Evolutionary conservation across 2,888 invertebrate genomes (phyloP), one percentile per base, ranked within the genome.

Genomic region (Meghimatium bilineatum): DNA sequence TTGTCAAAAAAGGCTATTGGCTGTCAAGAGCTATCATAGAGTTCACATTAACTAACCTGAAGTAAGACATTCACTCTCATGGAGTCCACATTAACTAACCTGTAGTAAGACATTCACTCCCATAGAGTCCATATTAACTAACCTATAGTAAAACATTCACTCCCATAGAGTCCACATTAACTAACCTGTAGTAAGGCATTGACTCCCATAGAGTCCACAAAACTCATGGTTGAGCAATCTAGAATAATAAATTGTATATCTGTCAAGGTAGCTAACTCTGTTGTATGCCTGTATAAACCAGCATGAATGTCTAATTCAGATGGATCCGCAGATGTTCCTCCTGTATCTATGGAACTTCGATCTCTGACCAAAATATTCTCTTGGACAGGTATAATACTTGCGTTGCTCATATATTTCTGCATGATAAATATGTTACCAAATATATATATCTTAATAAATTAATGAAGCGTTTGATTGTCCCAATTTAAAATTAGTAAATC

Each of bases 171-270:
- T 56, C 3, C 56, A 56, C 56, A 29, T 29, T 29, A 14, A 8
- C 63, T 14, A 29, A 90, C 90, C 88, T 90, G 90, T 72, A 88
- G 88, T n/a, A 93, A 86, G 17, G 89, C 88, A 87, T 92, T 92
- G 26, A 93, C 91, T 0, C 92, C 93, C 84, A 92, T 91, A 10
- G 90, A 89, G 84, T 93, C 93, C 20, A 93, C 89, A 79, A 91
- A 93, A 80, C 90, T 90, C 89, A 92, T 91, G 14, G 91, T 91
- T 29, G 93, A 93, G 87, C 93, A 94, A 87, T 94, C 94, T 78
- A 93, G 86, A 83, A 93, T 90, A 69, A 93, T 88, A 49, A 90
- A 90, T 74, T 91, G 89, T 52, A 92, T 87, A 49, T 89, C 89
- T 0, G 85, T 81, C 38, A 83, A 60, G 32, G 85, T 85, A 6